Percentiles rank a stretch among this genome's conserved stretches.
These are phyloP conservation scores for Ciconia boyciana DNA, from an alignment of 2,113 vertebrate species.

Conservation along the genomic window DNA sequence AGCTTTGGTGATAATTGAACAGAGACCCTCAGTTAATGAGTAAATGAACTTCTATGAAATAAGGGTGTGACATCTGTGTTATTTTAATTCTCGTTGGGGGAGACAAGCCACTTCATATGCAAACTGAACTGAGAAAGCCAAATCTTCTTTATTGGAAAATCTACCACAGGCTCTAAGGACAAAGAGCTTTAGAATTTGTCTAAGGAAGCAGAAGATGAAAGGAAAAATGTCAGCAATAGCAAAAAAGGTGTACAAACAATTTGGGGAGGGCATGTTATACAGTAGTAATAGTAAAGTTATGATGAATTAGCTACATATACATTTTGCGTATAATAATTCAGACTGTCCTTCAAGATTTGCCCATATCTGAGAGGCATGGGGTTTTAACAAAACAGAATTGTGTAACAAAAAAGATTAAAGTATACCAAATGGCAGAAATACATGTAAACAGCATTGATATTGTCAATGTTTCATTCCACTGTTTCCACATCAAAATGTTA, in stretches of 20 bases:
- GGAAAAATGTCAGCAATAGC: background rate
- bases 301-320: background rate
- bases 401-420: background rate
- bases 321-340: background rate
- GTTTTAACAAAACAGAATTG: background rate
- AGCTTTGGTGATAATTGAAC: constrained; percentile 20
- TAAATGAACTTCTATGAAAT: background rate
- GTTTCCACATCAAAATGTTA: background rate
- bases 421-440: background rate
- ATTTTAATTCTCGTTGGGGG: background rate
- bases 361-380: background rate
- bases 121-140: background rate
- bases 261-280: background rate
- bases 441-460: background rate
- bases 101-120: background rate
- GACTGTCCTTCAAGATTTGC: background rate
- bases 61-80: background rate
- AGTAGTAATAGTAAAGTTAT: background rate
- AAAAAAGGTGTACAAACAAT: background rate
- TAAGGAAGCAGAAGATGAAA: background rate
- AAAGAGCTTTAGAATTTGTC: background rate
- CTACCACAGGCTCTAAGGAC: background rate
- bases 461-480: background rate
- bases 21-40: background rate
- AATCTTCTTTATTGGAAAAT: background rate